Conservation (phyloP, 2,888 invertebrate genomes). For the Drosophila nr. medialis region DNA sequence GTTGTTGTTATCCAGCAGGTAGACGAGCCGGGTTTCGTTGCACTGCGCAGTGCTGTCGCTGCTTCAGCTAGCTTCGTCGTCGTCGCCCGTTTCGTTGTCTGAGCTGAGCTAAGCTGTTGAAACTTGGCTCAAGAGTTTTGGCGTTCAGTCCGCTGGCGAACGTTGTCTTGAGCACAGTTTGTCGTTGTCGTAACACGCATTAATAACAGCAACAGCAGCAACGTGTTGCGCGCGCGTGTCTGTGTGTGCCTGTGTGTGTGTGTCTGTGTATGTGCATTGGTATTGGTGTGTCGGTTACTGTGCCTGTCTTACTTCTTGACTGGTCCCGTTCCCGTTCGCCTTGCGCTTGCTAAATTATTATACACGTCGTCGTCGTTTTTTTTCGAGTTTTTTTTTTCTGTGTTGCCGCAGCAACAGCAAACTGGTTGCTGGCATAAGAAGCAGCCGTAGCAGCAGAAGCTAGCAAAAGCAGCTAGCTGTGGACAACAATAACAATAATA, state of each 20-base stretch:
- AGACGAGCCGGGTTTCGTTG: conserved; percentile 52
- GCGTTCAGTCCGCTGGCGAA: conserved; percentile 68
- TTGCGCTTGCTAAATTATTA: conserved; percentile 59
- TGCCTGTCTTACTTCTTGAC: conserved; percentile 59
- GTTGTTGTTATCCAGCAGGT: conserved; percentile 60
- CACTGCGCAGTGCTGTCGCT: conserved; percentile 42
- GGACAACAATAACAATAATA: conserved; percentile 29
- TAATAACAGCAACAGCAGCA: conserved; percentile 42
- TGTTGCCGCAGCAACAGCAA: conserved; percentile 56
- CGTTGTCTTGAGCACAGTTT: conserved; percentile 69
- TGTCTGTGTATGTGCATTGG: conserved; percentile 20
- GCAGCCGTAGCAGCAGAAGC: conserved; percentile 39
- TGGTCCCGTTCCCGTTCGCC: conserved; percentile 52
- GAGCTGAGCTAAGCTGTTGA: conserved; percentile 50
- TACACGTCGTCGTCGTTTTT: conserved; percentile 47
- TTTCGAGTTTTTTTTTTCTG: conserved; percentile 66
- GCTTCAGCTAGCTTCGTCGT: conserved; percentile 19
- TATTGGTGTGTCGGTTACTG: conserved; percentile 50
- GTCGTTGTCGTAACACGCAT: conserved; percentile 44
- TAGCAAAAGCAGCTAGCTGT: conserved; percentile 48
- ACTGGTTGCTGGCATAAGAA: conserved; percentile 68
- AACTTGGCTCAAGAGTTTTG: conserved; percentile 63
- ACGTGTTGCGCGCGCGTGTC: conserved; percentile 37
- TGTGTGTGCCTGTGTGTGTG: conserved; percentile 24
- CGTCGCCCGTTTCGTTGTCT: conserved; percentile 36